Base-by-base conservation (phyloP, 2,888 invertebrate species). In the Scaptomyza tumidula region DNA sequence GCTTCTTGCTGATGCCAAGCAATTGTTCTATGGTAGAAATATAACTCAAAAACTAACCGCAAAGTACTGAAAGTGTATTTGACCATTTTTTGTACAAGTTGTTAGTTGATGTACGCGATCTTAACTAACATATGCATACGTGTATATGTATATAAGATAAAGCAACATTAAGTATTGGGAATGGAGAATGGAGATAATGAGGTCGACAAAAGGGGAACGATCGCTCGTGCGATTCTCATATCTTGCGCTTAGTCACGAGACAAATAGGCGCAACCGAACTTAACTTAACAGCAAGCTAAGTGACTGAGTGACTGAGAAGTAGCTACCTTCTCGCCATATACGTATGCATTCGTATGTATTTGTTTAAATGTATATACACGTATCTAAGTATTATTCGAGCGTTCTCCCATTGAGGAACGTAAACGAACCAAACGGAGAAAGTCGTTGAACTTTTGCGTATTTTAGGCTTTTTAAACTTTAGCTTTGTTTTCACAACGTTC, bases 361-460 rank as follows among this genome's bases (percentile, higher is more conserved):
- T 33, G 3, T 9, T 6, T 7, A 10, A 10, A 29, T 7, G 5
- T 5, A 33, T 33, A 33, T 3, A 33, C 1, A 31, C 33, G 35
- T 37, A 37, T 37, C 37, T n/a, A 41, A 14, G 16, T 41, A 41
- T 16, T 16, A 16, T 41, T 41, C 16, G 48, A 37, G 19, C 56
- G 24, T 54, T 10, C 33, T 49, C 33, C 3, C 33, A 54, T 71
- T 66, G 29, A 57, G 33, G 59, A 68, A 68, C 46, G 44, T 9
- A 31, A 67, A 24, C 55, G 48, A 52, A 37, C 33, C 7, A 27
- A 52, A 43, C 62, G 53, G 31, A 31, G 7, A 54, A 43, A 43
- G 77, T 75, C 75, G 58, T 76, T 76, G 77, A 75, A 72, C 77
- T 58, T 59, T 41, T 6, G 52, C 37, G 45, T 33, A 37, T 60